phyloP scores from a whole-genome alignment of 2,113 vertebrate genomes.

The Oncorhynchus nerka region DNA sequence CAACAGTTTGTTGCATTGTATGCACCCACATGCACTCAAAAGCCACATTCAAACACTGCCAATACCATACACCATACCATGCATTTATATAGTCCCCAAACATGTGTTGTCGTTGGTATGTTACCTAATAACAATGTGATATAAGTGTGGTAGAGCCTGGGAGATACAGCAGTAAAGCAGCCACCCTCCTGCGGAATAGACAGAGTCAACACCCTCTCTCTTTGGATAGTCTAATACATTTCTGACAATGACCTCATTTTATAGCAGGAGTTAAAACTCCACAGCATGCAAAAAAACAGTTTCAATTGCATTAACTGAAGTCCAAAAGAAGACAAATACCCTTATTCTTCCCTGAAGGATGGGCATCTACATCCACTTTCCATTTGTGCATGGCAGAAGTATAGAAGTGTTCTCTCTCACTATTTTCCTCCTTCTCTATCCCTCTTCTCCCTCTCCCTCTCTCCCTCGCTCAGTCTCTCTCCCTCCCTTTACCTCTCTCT shows the following conservation, averaged over 20 bases:
- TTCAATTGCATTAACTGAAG: conserved; percentile 15
- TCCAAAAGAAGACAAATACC: conserved; percentile 18
- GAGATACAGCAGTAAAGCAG: background rate
- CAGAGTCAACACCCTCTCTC: conserved; percentile 6
- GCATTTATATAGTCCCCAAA: too few relatives aligned
- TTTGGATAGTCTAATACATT: conserved; percentile 23
- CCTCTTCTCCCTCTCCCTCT: conserved; percentile 12
- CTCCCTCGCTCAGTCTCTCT: conserved; percentile 5
- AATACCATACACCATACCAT: too few relatives aligned
- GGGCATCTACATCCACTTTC: conserved; percentile 14
- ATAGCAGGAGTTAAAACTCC: conserved; percentile 18
- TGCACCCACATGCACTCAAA: too few relatives aligned
- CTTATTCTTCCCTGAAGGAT: background rate
- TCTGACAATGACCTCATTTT: conserved; percentile 22
- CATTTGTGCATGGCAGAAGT: conserved; percentile 1
- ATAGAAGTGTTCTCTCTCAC: conserved; percentile 3
- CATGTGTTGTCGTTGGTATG: too few relatives aligned
- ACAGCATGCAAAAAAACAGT: conserved; percentile 12
- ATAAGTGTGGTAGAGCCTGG: too few relatives aligned
- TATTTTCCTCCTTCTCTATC: background rate
- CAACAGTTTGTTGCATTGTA: too few relatives aligned
- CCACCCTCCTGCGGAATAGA: too few relatives aligned
- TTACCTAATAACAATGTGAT: too few relatives aligned
- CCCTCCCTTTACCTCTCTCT: background rate
- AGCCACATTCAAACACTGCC: too few relatives aligned